These are phyloP conservation scores for Heteromyza rotundicornis DNA, from an alignment of 2,888 invertebrate species.

Conservation along the genomic window DNA sequence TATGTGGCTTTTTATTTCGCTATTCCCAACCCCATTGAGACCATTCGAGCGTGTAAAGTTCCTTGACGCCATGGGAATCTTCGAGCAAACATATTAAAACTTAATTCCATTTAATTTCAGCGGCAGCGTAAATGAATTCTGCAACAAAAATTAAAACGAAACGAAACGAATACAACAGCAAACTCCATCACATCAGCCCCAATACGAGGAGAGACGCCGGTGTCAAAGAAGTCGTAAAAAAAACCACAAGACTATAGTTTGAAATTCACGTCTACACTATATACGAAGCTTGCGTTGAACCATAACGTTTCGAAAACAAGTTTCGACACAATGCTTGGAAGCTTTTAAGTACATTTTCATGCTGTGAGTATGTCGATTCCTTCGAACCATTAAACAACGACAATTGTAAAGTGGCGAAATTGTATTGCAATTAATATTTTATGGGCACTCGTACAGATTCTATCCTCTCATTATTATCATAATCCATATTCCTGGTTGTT, in stretches of 20 bases:
- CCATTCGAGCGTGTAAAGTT: conserved; percentile 12
- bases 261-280: conserved; percentile 11
- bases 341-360: no score
- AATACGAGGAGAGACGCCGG: conserved; percentile 6
- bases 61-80: conserved; percentile 18
- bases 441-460: no score
- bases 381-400: no score
- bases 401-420: no score
- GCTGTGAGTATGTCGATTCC: no score
- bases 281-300: conserved; percentile 4
- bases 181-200: no score
- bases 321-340: no score
- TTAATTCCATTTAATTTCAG: conserved; percentile 17
- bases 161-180: not conserved
- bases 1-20: conserved; percentile 1
- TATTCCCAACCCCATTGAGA: conserved; percentile 5
- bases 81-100: not conserved
- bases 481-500: no score
- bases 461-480: no score
- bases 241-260: conserved; percentile 4
- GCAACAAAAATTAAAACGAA: not conserved
- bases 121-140: conserved; percentile 17
- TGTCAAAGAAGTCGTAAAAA: conserved; percentile 24
- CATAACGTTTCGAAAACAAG: not conserved
- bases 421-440: no score